A percentile compares a stretch with the other conserved stretches of the same genome.
Conservation (phyloP, 2,113 vertebrate species). For the Cyprinodon brontotheroides region DNA sequence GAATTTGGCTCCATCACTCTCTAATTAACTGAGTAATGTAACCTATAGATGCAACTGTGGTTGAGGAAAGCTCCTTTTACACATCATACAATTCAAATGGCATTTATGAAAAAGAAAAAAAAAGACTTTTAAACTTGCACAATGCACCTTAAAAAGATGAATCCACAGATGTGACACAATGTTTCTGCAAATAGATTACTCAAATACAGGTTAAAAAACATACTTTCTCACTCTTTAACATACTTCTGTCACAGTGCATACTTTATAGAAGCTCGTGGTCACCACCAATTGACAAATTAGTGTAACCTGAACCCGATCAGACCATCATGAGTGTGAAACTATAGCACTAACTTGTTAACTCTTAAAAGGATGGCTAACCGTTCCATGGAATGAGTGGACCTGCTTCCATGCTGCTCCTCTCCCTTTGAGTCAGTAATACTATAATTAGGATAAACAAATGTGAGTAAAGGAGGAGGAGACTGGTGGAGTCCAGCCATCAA, state of each 20-base stretch:
- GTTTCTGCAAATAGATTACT: background rate
- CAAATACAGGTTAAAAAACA: background rate
- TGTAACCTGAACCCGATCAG: background rate
- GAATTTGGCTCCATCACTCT: too few relatives aligned
- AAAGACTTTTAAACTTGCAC: too few relatives aligned
- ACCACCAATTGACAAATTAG: constrained; percentile 1
- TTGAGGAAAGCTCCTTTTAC: too few relatives aligned
- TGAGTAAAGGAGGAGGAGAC: constrained; percentile 29
- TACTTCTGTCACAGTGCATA: too few relatives aligned
- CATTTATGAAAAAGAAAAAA: too few relatives aligned
- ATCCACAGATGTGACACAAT: too few relatives aligned
- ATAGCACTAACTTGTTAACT: background rate
- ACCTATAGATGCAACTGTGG: too few relatives aligned
- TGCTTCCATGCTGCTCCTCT: constrained; percentile 13
- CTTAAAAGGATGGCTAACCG: constrained; percentile 6
- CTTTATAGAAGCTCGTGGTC: background rate
- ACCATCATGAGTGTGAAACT: background rate
- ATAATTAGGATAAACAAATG: constrained; percentile 29
- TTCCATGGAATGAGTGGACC: constrained; percentile 8
- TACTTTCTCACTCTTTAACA: background rate
- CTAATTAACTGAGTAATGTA: too few relatives aligned
- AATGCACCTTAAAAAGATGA: too few relatives aligned
- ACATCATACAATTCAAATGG: too few relatives aligned
- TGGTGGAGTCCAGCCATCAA: constrained; percentile 19
- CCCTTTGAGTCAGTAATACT: constrained; percentile 22